Base-by-base conservation (phyloP, 2,888 invertebrate species). In the Cancer borealis region DNA sequence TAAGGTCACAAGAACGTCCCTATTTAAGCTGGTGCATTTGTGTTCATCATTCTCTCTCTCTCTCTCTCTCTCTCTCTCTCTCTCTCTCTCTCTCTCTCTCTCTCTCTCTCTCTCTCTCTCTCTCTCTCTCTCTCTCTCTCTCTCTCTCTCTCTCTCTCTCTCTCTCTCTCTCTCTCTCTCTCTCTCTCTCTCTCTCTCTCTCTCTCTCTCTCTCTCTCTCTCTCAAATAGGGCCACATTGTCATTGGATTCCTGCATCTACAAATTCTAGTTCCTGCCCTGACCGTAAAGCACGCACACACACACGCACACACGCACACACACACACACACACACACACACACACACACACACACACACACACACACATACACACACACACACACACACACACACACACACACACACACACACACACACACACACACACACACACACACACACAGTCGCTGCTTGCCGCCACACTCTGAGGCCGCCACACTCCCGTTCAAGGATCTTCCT, bases 341-440 rank as follows among this genome's bases (percentile, higher is more conserved):
- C 60, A 66, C 60, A 66, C 60, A 66, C 66, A 66, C 66, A 66
- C 66, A 21, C n/a, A 66, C 66, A 66, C 66, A 66, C n/a, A n/a
- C n/a, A 66, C 54, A n/a, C n/a, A 66, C 91, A 73, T 30, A 91
- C 91, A 79, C 79, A 84, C 79, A 84, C 30, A 84, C 79, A 84
- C 79, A 84, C 79, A 30, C 79, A 84, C 79, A 30, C 26, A 84
- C 66, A n/a, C 66, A 73, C 66, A 73, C 66, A n/a, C 66, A 73
- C 66, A 73, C 54, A 54, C 66, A 66, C 66, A 66, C 66, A 66
- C 66, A 66, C 66, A 66, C 66, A 66, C 66, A 66, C 66, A n/a
- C 21, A 66, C 66, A 66, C 66, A 21, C 66, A 21, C 66, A 66
- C 66, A 66, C 54, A 54, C 60, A 73, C 73, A n/a, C 73, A n/a